Percentiles rank a stretch among this genome's conserved stretches.
Conservation (phyloP, 2,113 vertebrate species). For the Paracanthobrama guichenoti region DNA sequence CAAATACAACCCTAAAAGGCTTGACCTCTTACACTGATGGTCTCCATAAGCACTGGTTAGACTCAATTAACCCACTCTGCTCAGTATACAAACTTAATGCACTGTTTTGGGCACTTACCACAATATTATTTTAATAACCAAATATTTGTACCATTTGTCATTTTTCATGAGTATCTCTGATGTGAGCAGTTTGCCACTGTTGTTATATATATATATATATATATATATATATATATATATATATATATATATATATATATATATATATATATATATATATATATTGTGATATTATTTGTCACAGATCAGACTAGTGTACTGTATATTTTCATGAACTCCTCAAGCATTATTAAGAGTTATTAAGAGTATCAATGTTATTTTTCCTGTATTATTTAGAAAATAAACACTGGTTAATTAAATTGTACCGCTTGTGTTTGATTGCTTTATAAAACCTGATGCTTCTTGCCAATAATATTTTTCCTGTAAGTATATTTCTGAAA, state of each 20-base stretch:
- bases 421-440: slow-evolving; percentile 18
- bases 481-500: not conserved
- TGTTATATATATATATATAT: slow-evolving; percentile 9
- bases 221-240: no score
- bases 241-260: no score
- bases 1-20: slow-evolving; percentile 39
- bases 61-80: slow-evolving; percentile 55
- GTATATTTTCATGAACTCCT: slow-evolving; percentile 65
- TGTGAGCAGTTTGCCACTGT: slow-evolving; percentile 39
- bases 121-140: slow-evolving; percentile 39
- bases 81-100: slow-evolving; percentile 57
- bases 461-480: not conserved
- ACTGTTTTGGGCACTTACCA: slow-evolving; percentile 62
- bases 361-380: slow-evolving; percentile 59
- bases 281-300: slow-evolving; percentile 58
- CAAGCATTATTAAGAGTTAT: slow-evolving; percentile 57
- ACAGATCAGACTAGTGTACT: slow-evolving; percentile 62
- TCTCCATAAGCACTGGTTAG: slow-evolving; percentile 61
- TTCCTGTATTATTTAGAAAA: slow-evolving; percentile 66
- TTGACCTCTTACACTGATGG: slow-evolving; percentile 60
- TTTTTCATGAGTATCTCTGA: slow-evolving; percentile 50
- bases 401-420: slow-evolving; percentile 65
- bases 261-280: no score
- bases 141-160: slow-evolving; percentile 35
- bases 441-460: not conserved